phyloP scores from a whole-genome alignment of 2,113 vertebrate genomes.

The Pseudopodoces humilis region DNA sequence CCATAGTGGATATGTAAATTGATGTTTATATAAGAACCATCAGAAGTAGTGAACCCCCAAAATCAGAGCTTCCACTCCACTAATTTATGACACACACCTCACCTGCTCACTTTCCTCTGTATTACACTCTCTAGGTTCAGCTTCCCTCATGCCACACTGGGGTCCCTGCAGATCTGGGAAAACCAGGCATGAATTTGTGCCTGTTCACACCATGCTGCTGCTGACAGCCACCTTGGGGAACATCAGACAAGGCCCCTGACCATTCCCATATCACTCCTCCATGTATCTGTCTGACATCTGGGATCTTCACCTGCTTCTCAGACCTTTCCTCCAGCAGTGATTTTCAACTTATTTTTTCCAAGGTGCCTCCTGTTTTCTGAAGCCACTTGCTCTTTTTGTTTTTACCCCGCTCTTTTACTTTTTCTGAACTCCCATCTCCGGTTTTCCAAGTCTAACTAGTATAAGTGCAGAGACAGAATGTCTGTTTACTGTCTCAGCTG shows the following conservation, averaged over 20 bases:
- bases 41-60: neutral
- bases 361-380: neutral
- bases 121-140: neutral
- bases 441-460: neutral
- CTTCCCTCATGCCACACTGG: fast-evolving
- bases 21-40: neutral
- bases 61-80: neutral
- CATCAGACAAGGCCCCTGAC: neutral
- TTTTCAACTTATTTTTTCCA: neutral
- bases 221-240: neutral
- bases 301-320: neutral
- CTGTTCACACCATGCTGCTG: neutral
- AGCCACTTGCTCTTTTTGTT: fast-evolving
- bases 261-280: neutral
- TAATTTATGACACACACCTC: neutral
- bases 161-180: neutral
- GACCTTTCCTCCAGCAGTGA: neutral
- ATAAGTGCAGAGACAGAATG: neutral
- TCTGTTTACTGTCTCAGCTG: neutral
- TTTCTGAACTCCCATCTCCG: neutral
- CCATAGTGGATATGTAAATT: fast-evolving
- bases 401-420: neutral
- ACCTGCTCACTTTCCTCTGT: neutral
- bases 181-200: neutral
- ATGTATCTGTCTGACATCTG: neutral